Conservation (phyloP, 2,888 invertebrate species). For the Ditula angustiorana region DNA sequence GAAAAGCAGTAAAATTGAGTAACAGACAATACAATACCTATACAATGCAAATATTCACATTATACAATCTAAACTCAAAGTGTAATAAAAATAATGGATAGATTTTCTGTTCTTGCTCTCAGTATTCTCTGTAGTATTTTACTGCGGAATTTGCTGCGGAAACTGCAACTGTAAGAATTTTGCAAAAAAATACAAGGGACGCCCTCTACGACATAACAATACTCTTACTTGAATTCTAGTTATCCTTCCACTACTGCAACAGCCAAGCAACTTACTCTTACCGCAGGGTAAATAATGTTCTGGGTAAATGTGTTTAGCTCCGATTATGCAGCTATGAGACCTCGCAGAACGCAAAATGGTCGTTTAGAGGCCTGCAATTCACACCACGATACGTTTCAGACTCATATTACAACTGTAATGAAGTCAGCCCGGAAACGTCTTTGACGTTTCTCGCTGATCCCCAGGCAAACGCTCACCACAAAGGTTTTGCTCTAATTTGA, state of each 20-base stretch:
- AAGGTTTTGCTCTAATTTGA: background rate
- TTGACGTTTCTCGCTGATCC: background rate
- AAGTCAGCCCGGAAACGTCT: background rate
- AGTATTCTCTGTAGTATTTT: no score
- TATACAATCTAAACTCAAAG: no score
- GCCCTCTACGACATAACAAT: no score
- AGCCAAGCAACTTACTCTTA: background rate
- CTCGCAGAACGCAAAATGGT: background rate
- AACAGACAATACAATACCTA: no score
- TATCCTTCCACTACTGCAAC: background rate
- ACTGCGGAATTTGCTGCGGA: no score
- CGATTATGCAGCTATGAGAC: background rate
- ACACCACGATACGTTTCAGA: slow-evolving; percentile 7
- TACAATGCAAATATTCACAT: no score
- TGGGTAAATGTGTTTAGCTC: background rate
- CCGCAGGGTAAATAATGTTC: background rate
- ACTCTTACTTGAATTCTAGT: background rate
- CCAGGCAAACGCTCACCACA: background rate
- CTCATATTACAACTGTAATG: background rate
- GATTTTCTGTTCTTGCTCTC: no score
- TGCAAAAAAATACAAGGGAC: no score
- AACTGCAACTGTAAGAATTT: no score
- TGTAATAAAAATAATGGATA: no score
- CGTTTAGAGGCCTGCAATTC: slow-evolving; percentile 3
- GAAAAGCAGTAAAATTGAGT: no score